Base-by-base conservation (phyloP, 2,797 vertebrate species). In the Chelonia mydas region DNA sequence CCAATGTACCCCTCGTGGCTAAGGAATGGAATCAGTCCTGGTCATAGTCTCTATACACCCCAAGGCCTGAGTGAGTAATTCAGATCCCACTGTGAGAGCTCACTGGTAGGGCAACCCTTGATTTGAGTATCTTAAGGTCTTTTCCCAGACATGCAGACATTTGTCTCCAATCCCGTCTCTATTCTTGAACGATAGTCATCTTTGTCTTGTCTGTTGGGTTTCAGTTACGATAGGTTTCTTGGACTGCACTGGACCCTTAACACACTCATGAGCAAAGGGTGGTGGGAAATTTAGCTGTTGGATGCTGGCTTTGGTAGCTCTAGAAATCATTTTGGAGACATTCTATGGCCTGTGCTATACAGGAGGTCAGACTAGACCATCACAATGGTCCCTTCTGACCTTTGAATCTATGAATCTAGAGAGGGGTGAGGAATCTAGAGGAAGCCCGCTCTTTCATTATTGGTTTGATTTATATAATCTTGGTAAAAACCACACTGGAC, bases 401-500 rank as follows among this genome's bases (percentile, higher is more conserved):
- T 61, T 61, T 31, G 12, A 61, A 61, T 31, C 57, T 33, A 31
- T 61, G 6, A 61, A 61, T 61, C 57, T 61, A 61, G 57, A 31
- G n/a, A 41, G 65, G 92, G 68, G 37, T 78, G 59, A 88, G 41
- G 9, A 83, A 88, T 78, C 72, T 28, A 95, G 93, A 96, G 87
- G 5, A 89, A 89, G 33, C 59, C 61, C 92, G 10, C 15, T 81
- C 2, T 1, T 94, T 86, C 81, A 51, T 94, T 94, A 86, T 83
- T 92, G 79, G 65, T 59, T 91, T 83, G 65, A 84, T 86, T 94
- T 57, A 90, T 92, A 91, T 82, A 95, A 59, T 59, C 65, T 54
- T 89, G n/a, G 77, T 92, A 92, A 95, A 95, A 79, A 96, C 47
- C 25, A 92, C 77, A 91, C 77, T 81, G 25, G 57, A 95, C 82